These are phyloP conservation scores for Furnarius figulus DNA, from an alignment of 2,113 vertebrate genomes.

Conservation along the genomic window DNA sequence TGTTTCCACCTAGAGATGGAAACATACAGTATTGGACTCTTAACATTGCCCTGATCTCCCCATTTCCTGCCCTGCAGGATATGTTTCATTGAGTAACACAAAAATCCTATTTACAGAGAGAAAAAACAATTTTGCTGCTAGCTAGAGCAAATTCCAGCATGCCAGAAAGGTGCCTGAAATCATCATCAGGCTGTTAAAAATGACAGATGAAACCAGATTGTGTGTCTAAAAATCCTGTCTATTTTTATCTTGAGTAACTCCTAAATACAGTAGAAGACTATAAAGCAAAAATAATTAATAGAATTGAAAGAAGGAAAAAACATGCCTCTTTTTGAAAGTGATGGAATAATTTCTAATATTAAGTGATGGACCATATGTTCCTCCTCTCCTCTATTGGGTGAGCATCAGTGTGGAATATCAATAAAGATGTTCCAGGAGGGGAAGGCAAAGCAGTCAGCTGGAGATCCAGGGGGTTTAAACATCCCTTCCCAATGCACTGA, in stretches of 20 bases:
- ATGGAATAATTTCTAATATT: conserved; percentile 48
- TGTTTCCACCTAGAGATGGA: background rate
- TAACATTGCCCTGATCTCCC: background rate
- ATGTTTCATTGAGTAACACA: background rate
- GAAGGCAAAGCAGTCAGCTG: background rate
- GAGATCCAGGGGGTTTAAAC: background rate
- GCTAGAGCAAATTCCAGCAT: conserved; percentile 1
- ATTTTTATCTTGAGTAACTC: conserved; percentile 39
- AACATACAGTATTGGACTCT: background rate
- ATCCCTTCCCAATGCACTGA: background rate
- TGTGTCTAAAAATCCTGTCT: conserved; percentile 31
- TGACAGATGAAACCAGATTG: conserved; percentile 46
- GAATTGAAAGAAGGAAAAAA: conserved; percentile 8
- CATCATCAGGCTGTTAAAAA: conserved; percentile 41
- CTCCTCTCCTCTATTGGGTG: background rate
- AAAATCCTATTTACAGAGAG: conserved; percentile 23
- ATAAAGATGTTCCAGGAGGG: background rate
- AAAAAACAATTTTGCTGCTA: background rate
- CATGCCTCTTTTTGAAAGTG: background rate
- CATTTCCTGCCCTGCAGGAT: conserved; percentile 39
- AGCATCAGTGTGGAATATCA: background rate
- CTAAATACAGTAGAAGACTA: background rate
- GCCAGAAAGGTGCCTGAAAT: conserved; percentile 18
- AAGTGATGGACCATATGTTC: conserved; percentile 48
- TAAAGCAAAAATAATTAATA: conserved; percentile 46